Evolutionary conservation across 1,140 invertebrate genomes (phyloP).

Genomic region (Rhopalosiphum padi): DNA sequence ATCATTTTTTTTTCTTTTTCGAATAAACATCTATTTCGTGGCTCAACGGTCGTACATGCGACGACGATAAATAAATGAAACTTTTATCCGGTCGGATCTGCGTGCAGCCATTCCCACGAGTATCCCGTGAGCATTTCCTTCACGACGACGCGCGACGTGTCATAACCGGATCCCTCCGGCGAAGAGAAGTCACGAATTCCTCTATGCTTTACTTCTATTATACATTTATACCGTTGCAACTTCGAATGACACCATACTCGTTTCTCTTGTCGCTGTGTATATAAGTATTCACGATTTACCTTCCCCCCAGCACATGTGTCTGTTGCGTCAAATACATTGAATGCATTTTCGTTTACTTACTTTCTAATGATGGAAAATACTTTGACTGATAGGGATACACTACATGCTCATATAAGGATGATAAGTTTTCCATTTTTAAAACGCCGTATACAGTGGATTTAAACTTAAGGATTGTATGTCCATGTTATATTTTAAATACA

Average conservation of each 20-base stretch:
- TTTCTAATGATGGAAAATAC: background rate
- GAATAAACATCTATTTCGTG: conserved; percentile 51
- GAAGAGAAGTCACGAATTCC: conserved; percentile 43
- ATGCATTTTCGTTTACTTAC: background rate
- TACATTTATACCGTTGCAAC: background rate
- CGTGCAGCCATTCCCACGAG: conserved; percentile 43
- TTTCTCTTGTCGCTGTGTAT: background rate
- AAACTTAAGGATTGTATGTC: background rate
- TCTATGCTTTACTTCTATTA: background rate
- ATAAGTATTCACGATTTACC: background rate
- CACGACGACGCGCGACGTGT: conserved; percentile 41
- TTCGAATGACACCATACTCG: background rate
- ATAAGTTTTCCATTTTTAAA: background rate
- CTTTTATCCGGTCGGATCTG: conserved; percentile 52
- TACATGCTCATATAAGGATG: background rate
- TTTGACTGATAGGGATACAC: background rate
- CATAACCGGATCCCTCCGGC: conserved; percentile 52
- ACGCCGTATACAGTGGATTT: background rate
- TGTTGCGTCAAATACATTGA: background rate
- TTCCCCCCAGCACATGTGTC: background rate
- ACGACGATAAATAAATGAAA: conserved; percentile 42
- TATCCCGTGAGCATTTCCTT: conserved; percentile 30
- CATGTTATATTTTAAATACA: background rate
- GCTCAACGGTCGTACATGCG: conserved; percentile 26
- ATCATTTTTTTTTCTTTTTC: conserved; percentile 16